Evolutionary conservation across 2,888 invertebrate genomes (phyloP).

Genomic region (Ophion ventricosus): DNA sequence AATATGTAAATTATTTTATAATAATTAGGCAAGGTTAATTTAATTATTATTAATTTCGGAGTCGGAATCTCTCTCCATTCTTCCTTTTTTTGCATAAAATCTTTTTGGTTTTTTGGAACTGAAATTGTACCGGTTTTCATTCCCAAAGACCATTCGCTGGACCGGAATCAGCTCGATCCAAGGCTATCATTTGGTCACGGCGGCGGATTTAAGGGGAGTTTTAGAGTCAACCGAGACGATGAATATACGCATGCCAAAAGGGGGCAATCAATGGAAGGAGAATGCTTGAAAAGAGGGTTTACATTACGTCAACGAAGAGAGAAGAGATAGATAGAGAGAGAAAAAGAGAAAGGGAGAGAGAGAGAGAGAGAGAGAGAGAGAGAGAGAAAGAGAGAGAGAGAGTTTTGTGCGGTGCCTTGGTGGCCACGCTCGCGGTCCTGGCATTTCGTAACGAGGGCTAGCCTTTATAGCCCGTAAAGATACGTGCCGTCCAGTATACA

Average conservation of each 20-base stretch:
- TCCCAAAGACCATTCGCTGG: constrained; percentile 17
- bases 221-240: constrained; percentile 60
- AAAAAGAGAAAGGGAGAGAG: constrained; percentile 25
- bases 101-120: background rate
- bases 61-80: background rate
- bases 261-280: constrained; percentile 58
- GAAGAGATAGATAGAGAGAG: background rate
- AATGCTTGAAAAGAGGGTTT: constrained; percentile 65
- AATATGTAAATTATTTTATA: too few species aligned
- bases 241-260: constrained; percentile 29
- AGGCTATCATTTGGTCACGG: constrained; percentile 35
- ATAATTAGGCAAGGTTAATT: too few species aligned
- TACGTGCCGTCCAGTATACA: constrained; percentile 82
- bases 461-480: constrained; percentile 83
- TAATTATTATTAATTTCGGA: too few species aligned
- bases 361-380: constrained; percentile 23
- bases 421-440: constrained; percentile 82
- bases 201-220: constrained; percentile 56
- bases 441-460: constrained; percentile 81
- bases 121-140: background rate
- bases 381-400: constrained; percentile 18
- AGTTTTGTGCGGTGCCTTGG: constrained; percentile 80
- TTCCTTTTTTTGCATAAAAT: background rate
- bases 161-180: constrained; percentile 45
- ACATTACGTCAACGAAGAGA: constrained; percentile 42